Base-by-base conservation (phyloP, 2,113 vertebrate genomes). In the Ploceus nigricollis region DNA sequence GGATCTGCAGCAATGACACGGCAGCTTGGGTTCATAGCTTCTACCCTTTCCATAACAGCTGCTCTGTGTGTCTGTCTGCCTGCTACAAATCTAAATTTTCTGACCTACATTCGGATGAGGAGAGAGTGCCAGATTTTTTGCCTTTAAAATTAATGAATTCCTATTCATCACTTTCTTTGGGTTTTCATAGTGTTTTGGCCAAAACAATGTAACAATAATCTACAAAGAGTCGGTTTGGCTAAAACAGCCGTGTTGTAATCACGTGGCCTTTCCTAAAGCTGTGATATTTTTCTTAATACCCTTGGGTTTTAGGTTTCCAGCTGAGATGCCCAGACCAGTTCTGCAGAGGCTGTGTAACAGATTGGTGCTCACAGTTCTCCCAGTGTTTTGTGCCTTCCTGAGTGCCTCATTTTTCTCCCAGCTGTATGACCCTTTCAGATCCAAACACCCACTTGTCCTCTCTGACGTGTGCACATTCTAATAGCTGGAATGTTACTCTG, bases 351-450 rank as follows among this genome's bases (percentile, higher is more conserved):
- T 25, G 10, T 11, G 15, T 54, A 39, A 71, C 44, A 63, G 30
- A 53, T 63, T 0, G 0, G 30, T 54, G 33, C 24, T 68, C 40
- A 3, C 4, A 54, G 48, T 24, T 77, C 10, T 90, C n/a, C 25
- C n/a, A n/a, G n/a, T 15, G 5, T 79, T 64, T 44, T 72, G 39
- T 0, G 3, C 61, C 44, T 69, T 75, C 45, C 71, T 40, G 57
- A 56, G 64, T 56, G 63, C 57, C 50, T 90, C n/a, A 6, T 93
- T 91, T 91, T 88, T 23, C 57, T 71, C 37, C 39, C 37, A 44
- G 19, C 65, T 44, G 2, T 40, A 3, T 30, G 31, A 47, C 42
- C 24, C 79, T 56, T 79, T 31, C 2, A 27, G 51, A n/a, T 64
- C 57, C 57, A 58, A 63, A 54, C 57, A 63, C 4, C 24, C 42